Evolutionary conservation across 2,888 invertebrate species (phyloP).

Genomic region (Salpingus planirostris): DNA sequence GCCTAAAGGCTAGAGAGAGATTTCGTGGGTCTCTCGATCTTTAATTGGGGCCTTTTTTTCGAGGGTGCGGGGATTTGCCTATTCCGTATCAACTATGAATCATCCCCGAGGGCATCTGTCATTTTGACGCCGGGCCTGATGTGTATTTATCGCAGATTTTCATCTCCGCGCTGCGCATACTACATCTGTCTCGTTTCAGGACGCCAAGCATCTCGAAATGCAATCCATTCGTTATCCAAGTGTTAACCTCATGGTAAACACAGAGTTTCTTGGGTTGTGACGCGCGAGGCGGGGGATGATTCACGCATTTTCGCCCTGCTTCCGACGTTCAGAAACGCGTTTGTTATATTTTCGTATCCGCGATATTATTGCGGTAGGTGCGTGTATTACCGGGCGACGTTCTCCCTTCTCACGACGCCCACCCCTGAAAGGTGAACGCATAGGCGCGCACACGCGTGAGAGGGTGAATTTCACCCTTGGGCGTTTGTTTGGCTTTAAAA

Average conservation of each 20-base stretch:
- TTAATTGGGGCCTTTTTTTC: conserved; percentile 6
- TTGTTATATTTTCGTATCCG: too few relatives aligned
- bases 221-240: conserved; percentile 6
- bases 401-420: too few relatives aligned
- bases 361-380: conserved; percentile 1
- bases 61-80: conserved; percentile 15
- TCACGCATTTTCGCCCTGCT: conserved; percentile 6
- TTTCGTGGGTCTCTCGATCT: background rate
- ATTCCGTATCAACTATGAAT: conserved; percentile 20
- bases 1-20: background rate
- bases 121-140: conserved; percentile 20
- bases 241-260: conserved; percentile 7
- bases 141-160: conserved; percentile 20
- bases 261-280: conserved; percentile 9
- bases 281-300: conserved; percentile 6
- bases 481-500: conserved; percentile 6
- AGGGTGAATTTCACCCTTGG: conserved; percentile 2
- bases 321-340: too few relatives aligned
- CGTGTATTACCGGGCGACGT: too few relatives aligned
- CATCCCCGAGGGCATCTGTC: conserved; percentile 21
- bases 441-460: background rate
- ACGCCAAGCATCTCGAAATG: conserved; percentile 6
- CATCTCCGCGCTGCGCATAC: conserved; percentile 15
- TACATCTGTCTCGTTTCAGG: conserved; percentile 14
- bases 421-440: too few relatives aligned